Conservation (phyloP, 1,140 invertebrate species). For the Drosophila santomea region DNA sequence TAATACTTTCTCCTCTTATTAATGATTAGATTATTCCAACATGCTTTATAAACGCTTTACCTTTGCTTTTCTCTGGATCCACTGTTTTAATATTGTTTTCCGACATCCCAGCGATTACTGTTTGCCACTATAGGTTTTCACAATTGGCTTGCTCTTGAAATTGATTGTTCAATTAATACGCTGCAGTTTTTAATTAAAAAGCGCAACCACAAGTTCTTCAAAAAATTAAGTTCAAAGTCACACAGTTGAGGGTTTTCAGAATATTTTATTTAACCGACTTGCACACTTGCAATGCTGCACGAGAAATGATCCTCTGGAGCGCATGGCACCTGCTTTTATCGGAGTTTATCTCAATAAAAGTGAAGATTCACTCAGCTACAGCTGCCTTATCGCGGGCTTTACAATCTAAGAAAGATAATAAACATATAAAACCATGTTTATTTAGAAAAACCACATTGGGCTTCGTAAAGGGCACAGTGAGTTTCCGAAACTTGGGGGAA, state of each 20-base stretch:
- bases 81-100: slow-evolving; percentile 30
- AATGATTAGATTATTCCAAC: not conserved
- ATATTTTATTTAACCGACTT: slow-evolving; percentile 18
- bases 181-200: slow-evolving; percentile 29
- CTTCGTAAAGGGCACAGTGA: slow-evolving; percentile 10
- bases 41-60: slow-evolving; percentile 22
- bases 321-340: slow-evolving; percentile 37
- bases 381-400: slow-evolving; percentile 39
- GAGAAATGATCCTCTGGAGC: slow-evolving; percentile 30
- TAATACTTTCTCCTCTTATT: not conserved
- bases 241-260: not conserved
- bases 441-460: slow-evolving; percentile 15
- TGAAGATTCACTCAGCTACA: slow-evolving; percentile 35
- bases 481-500: slow-evolving; percentile 1
- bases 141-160: slow-evolving; percentile 35
- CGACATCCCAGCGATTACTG: slow-evolving; percentile 29
- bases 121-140: slow-evolving; percentile 5
- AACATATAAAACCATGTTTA: slow-evolving; percentile 35
- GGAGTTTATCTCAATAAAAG: slow-evolving; percentile 18
- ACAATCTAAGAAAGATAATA: slow-evolving; percentile 41
- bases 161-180: slow-evolving; percentile 49
- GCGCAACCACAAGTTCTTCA: slow-evolving; percentile 14
- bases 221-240: slow-evolving; percentile 19
- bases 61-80: slow-evolving; percentile 47
- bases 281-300: slow-evolving; percentile 27